Base-by-base conservation (phyloP, 2,113 vertebrate species). In the Thamnaconus septentrionalis region DNA sequence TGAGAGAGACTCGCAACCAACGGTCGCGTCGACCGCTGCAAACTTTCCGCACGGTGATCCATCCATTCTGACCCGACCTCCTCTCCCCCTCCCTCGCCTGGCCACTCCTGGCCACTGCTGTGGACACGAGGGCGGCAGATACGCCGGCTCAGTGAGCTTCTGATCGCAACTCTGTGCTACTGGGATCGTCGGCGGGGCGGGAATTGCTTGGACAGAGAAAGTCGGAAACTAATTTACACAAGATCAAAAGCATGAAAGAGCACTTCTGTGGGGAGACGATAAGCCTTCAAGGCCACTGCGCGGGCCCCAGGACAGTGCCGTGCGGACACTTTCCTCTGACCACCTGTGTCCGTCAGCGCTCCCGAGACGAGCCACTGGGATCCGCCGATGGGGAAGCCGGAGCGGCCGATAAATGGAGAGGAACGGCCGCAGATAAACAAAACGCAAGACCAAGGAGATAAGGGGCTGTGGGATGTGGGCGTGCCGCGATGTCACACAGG, bases 161-260 rank as follows among this genome's bases (percentile, higher is more conserved):
- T 60, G 78, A 83, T 83, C 69, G 41, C 55, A 67, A 31, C 60
- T 72, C 71, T 53, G 79, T 11, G 49, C 62, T 63, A 51, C 12
- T 63, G 46, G 73, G 80, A 76, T 81, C 82, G 81, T 83, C 65
- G 7, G 61, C 62, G 65, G 64, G 62, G 62, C 45, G 55, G 58
- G 80, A 80, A 84, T 69, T 69, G 82, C 80, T 83, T 73, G 56
- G 80, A 78, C 73, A 61, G 79, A 90, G 18, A 80, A 80, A 80
- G 60, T 69, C 69, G 53, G 78, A 85, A 85, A 84, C 73, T 81
- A 81, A 89, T 86, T 87, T 85, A 83, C 78, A 82, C 65, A n/a
- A 76, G 78, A 90, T 87, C 85, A 85, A 86, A 88, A 82, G 87
- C 85, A 84, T 88, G 87, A 90, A 83, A 88, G 84, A 72, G 73